A percentile compares a stretch with the other conserved stretches of the same genome.
Evolutionary conservation across 2,113 vertebrate species (phyloP).

Genomic region (Bubo blakistoni): DNA sequence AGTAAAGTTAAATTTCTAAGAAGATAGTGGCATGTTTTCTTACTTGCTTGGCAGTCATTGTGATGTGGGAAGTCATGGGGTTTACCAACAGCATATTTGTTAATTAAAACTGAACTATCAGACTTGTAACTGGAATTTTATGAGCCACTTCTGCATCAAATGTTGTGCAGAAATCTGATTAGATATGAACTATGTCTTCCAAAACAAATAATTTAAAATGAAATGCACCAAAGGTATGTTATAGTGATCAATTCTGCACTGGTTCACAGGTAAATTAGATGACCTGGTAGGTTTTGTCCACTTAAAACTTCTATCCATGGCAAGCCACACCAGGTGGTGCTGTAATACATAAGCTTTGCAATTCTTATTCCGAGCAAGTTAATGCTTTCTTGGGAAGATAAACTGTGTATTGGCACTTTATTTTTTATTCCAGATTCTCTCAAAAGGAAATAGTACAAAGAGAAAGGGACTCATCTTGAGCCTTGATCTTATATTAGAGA

Average conservation of each 20-base stretch:
- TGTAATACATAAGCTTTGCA: constrained; percentile 10
- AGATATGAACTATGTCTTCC: not conserved
- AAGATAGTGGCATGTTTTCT: not conserved
- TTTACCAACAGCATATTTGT: not conserved
- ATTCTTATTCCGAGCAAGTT: not conserved
- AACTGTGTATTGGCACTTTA: not conserved
- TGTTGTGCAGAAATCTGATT: not conserved
- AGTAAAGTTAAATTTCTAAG: not conserved
- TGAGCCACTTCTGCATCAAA: not conserved
- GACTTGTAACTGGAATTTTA: not conserved
- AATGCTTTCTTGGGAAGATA: not conserved
- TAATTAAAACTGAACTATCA: not conserved
- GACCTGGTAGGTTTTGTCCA: not conserved
- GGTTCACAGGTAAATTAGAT: not conserved
- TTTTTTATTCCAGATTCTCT: not conserved
- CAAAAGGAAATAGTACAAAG: not conserved
- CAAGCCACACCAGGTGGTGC: constrained; percentile 48
- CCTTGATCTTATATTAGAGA: not conserved
- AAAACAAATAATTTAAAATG: not conserved
- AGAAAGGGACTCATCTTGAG: not conserved
- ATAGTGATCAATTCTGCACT: not conserved
- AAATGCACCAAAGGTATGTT: not conserved
- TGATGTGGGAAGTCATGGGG: not conserved
- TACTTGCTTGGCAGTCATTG: not conserved
- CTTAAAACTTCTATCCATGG: not conserved